Conservation (phyloP, 2,797 vertebrate species). For the Amblyraja radiata region DNA sequence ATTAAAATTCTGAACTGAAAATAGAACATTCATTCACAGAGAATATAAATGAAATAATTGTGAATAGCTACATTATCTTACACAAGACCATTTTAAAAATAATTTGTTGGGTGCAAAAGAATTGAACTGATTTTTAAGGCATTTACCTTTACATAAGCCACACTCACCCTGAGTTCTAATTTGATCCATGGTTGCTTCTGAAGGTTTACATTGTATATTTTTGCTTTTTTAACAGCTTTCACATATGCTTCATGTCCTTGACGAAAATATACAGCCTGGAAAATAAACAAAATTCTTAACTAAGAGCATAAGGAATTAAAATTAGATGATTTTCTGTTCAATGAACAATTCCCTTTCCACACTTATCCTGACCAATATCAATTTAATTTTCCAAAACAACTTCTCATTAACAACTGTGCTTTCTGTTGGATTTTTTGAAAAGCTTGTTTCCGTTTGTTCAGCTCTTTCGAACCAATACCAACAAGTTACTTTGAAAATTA, state of each 20-base stretch:
- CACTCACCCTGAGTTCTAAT: constrained; percentile 90
- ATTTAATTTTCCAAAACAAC: background rate
- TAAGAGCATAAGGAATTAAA: constrained; percentile 11
- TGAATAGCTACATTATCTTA: background rate
- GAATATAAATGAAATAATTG: background rate
- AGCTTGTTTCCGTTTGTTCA: background rate
- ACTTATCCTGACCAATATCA: background rate
- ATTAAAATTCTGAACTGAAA: background rate
- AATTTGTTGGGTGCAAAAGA: background rate
- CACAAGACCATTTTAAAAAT: background rate
- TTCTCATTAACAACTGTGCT: background rate
- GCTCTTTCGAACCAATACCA: too few relatives aligned
- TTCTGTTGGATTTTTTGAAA: background rate
- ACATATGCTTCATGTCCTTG: constrained; percentile 97
- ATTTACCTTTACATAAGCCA: background rate
- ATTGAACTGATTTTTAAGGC: background rate
- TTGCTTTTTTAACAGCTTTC: constrained; percentile 83
- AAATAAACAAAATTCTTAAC: constrained; percentile 39
- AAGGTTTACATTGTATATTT: constrained; percentile 86
- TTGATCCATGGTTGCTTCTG: constrained; percentile 98
- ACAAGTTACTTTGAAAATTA: background rate
- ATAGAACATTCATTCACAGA: background rate
- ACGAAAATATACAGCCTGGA: constrained; percentile 90
- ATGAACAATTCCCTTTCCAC: background rate
- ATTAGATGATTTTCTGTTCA: background rate